These are phyloP conservation scores for Hirtodrosophila confusa DNA, from an alignment of 2,888 invertebrate genomes.

Conservation along the genomic window DNA sequence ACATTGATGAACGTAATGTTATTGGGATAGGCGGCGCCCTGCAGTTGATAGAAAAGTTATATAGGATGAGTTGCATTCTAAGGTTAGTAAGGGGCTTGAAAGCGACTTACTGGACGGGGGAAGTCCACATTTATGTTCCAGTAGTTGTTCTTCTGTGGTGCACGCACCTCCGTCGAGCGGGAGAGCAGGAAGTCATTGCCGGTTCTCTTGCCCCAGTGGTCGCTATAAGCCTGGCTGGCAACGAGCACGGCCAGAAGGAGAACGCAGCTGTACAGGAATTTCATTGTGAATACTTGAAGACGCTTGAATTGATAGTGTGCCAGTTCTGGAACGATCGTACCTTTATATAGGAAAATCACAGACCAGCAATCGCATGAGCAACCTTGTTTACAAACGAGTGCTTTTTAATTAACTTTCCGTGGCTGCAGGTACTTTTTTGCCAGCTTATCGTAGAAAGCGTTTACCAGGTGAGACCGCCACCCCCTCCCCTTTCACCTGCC, in stretches of 20 bases:
- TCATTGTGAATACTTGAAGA: slow-evolving; percentile 46
- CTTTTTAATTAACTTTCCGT: slow-evolving; percentile 59
- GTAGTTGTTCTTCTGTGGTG: slow-evolving; percentile 52
- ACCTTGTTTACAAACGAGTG: slow-evolving; percentile 9
- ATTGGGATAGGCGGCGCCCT: slow-evolving; percentile 52
- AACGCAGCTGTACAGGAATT: slow-evolving; percentile 54
- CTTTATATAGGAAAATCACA: slow-evolving; percentile 40
- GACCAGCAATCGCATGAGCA: slow-evolving; percentile 25
- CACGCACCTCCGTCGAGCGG: slow-evolving; percentile 48
- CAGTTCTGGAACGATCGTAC: background rate
- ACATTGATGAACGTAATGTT: slow-evolving; percentile 60
- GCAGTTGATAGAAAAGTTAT: background rate
- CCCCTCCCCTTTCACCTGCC: background rate
- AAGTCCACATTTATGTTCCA: slow-evolving; percentile 49
- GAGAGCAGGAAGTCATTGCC: slow-evolving; percentile 48
- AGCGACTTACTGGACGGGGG: slow-evolving; percentile 57
- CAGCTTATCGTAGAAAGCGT: slow-evolving; percentile 44
- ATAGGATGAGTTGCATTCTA: background rate
- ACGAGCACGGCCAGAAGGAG: slow-evolving; percentile 62
- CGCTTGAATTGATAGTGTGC: slow-evolving; percentile 15
- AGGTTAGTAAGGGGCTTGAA: too few species aligned
- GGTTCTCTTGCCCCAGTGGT: slow-evolving; percentile 57
- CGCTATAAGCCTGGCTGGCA: slow-evolving; percentile 53
- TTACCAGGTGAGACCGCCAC: slow-evolving; percentile 6
- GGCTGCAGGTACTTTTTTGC: slow-evolving; percentile 3